phyloP scores from a whole-genome alignment of 2,888 invertebrate genomes.

The Hymenopus coronatus region DNA sequence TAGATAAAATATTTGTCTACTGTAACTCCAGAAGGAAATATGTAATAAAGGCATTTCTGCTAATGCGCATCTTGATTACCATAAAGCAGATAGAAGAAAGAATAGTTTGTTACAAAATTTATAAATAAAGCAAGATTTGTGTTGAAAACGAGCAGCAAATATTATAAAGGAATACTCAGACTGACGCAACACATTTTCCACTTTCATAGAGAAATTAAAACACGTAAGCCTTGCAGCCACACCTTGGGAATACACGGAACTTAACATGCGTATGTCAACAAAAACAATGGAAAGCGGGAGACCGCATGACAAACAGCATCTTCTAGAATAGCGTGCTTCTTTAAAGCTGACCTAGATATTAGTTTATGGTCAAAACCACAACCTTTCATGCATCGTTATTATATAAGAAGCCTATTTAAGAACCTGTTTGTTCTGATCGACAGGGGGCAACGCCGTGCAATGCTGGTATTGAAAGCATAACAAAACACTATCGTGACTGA shows the following conservation, averaged over 20 bases:
- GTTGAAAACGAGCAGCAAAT: no score
- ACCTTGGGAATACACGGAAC: neutral
- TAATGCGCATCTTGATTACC: no score
- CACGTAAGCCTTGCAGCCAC: neutral
- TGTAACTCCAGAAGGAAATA: no score
- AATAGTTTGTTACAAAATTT: no score
- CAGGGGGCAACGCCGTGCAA: neutral
- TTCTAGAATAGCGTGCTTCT: neutral
- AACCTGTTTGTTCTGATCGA: neutral
- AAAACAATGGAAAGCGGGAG: neutral
- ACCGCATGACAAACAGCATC: neutral
- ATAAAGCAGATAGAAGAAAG: no score
- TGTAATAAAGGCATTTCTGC: no score
- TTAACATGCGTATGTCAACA: neutral
- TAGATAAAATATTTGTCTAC: no score
- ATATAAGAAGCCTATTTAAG: neutral
- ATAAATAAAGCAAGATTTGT: no score
- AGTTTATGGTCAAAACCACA: neutral
- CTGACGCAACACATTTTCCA: no score
- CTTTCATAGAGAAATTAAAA: no score
- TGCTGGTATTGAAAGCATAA: neutral
- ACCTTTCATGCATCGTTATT: neutral
- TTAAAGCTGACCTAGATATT: neutral
- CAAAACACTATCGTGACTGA: neutral
- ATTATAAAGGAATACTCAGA: no score